Base-by-base conservation (phyloP, 2,888 invertebrate genomes). In the Gerris lacustris region DNA sequence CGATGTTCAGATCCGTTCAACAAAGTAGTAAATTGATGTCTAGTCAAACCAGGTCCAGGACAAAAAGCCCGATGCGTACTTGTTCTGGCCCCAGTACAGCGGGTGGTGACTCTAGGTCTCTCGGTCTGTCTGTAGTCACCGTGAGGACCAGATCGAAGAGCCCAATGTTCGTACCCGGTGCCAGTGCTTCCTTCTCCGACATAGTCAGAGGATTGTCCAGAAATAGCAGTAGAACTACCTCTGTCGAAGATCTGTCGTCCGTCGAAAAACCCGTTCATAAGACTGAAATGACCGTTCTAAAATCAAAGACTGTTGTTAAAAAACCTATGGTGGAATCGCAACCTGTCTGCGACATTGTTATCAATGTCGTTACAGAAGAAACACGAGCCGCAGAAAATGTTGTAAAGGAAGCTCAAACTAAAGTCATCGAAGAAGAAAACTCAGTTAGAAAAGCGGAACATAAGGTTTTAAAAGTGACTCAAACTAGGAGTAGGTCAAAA, bases 161-260 rank as follows among this genome's bases (percentile, higher is more conserved):
- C 79, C 89, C 90, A 17, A 86, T 88, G 79, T 91, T 90, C 90
- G 79, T 83, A 66, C 88, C 87, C 5, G 90, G 89, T 47, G 76
- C 75, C 68, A 87, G 87, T 44, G 86, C 89, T 68, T 87, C 90
- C 67, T 92, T 92, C 80, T 90, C 92, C 67, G 90, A 91, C 81
- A 88, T 92, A 74, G 84, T 92, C 73, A 85, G 87, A 76, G 90
- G 91, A 7, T 79, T 82, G 7, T 64, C 64, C 31, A n/a, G 64
- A 17, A 64, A 64, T 64, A 64, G 17, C 31, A 64, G 64, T 18
- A 11, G 64, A n/a, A 17, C 64, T 18, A 9, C 64, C 4, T 18
- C 18, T 31, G 18, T 31, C 9, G 64, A 64, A n/a, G 64, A 18
- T 18, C 9, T 18, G 5, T 64, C 64, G 7, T 9, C 17, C n/a